Base-by-base conservation (phyloP, 2,113 vertebrate species). In the Hyla sarda region DNA sequence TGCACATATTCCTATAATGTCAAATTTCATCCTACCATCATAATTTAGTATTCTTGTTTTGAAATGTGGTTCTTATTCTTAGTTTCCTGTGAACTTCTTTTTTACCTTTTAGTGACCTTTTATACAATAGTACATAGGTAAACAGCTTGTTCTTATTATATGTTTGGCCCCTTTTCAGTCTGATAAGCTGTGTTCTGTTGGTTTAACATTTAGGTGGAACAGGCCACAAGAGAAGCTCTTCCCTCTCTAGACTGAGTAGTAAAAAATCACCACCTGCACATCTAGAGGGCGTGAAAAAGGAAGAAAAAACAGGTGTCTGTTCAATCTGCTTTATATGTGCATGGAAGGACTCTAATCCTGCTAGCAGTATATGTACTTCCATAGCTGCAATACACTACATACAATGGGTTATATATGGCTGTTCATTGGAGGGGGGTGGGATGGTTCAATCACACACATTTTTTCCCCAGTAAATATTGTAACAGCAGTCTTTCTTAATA, bases 141-240 rank as follows among this genome's bases (percentile, higher is more conserved):
- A 69, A 69, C 12, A 25, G 58, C 11, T 65, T 65, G 1, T 13
- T 37, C 2, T 16, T 60, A 72, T 74, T 13, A 5, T 16, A 16
- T 56, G n/a, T 45, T 47, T 48, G 28, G 71, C 0, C 25, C 37
- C 62, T 4, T 54, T 23, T 41, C 17, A 28, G 9, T 71, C 17
- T 90, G 87, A 87, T 90, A 91, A 81, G 91, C 1, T 87, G 90
- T 89, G 45, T 88, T 89, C 56, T 83, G 90, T 90, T 93, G 82
- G 83, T 0, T 94, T 96, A 83, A 72, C 93, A 91, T 91, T 85
- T 94, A 98, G 97, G 95, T 91, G 93, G 89, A 91, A 82, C 89
- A 86, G 87, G 94, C 92, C 96, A 94, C 94, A 96, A 92, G 91
- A 96, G 96, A 92, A 98, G 96, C 89, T 95, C 95, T 75, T 97